Evolutionary conservation across 2,113 vertebrate species (phyloP).

Genomic region (Melanerpes aurifrons): DNA sequence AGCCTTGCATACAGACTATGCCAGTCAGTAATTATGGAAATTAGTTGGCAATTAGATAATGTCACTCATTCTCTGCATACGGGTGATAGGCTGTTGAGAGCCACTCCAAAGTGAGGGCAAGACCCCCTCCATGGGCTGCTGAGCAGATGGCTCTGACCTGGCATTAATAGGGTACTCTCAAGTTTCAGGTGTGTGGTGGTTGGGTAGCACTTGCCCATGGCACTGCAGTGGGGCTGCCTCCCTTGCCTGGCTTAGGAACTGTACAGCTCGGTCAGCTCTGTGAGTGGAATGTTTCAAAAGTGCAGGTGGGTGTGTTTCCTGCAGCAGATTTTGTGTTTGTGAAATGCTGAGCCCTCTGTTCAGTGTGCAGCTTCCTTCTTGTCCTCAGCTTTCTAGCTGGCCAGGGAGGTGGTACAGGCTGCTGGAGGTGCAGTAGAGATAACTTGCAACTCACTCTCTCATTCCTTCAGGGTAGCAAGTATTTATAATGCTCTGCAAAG

Average conservation of each 20-base stretch:
- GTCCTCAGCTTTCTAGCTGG: not conserved
- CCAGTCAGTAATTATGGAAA: slow-evolving; percentile 77
- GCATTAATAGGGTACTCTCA: not conserved
- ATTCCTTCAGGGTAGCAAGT: not conserved
- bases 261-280: not conserved
- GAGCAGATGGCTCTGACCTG: slow-evolving; percentile 32
- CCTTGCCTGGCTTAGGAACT: not conserved
- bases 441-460: not conserved
- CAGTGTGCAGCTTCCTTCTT: not conserved
- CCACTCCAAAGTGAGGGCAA: not conserved
- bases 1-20: slow-evolving; percentile 62
- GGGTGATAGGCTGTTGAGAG: slow-evolving; percentile 63
- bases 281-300: not conserved
- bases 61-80: slow-evolving; percentile 66
- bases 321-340: accelerated
- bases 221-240: accelerated
- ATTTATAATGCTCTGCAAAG: not conserved
- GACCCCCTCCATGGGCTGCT: not conserved
- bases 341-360: not conserved
- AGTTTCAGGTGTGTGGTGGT: not conserved
- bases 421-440: not conserved
- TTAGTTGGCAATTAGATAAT: slow-evolving; percentile 79
- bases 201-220: not conserved
- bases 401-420: not conserved
- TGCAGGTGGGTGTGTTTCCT: not conserved